These are phyloP conservation scores for Cheilosia urbana DNA, from an alignment of 2,888 invertebrate genomes.

Conservation along the genomic window DNA sequence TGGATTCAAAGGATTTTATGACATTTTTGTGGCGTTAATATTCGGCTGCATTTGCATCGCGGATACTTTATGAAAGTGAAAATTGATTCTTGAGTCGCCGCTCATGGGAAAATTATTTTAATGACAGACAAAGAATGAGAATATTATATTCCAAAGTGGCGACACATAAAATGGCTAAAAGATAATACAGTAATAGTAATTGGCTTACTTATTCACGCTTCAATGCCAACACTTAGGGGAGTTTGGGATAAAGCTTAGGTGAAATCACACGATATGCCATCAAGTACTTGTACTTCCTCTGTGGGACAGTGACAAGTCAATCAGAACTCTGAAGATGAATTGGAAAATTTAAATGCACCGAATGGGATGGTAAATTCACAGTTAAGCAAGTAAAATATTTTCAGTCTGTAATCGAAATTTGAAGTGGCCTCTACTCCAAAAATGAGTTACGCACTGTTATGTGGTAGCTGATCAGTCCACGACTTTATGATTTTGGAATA, in stretches of 20 bases:
- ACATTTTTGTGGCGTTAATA: conserved; percentile 75
- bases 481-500: too few species aligned
- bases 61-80: conserved; percentile 74
- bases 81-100: conserved; percentile 68
- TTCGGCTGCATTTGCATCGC: conserved; percentile 64
- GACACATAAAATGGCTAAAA: conserved; percentile 51
- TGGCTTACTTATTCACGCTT: conserved; percentile 35
- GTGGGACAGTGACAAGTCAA: neutral
- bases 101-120: conserved; percentile 71
- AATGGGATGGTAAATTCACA: too few species aligned
- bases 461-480: too few species aligned
- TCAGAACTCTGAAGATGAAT: too few species aligned
- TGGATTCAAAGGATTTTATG: conserved; percentile 71
- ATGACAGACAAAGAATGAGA: conserved; percentile 34
- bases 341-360: too few species aligned
- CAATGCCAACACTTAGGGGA: neutral
- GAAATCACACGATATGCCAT: neutral
- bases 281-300: neutral
- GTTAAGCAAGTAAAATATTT: too few species aligned
- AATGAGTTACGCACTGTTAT: too few species aligned
- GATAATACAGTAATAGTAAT: conserved; percentile 47
- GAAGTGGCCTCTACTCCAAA: too few species aligned
- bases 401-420: too few species aligned
- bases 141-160: conserved; percentile 39
- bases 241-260: neutral